These are phyloP conservation scores for Premnoplex brunnescens DNA, from an alignment of 2,797 vertebrate species.

Conservation along the genomic window DNA sequence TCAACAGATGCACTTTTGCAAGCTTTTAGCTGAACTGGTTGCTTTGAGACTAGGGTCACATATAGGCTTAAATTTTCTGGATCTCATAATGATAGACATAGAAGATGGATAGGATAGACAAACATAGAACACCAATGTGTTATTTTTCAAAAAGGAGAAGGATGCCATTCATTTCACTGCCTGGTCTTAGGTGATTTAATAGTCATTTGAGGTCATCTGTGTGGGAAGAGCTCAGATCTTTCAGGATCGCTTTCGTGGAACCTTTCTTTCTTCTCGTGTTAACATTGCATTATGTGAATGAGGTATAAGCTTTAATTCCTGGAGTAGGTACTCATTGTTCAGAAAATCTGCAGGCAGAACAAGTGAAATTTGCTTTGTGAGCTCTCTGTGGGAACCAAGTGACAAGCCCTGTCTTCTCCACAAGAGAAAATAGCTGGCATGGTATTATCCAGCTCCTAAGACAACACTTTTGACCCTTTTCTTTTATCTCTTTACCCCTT, in stretches of 20 bases:
- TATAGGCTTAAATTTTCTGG: not conserved
- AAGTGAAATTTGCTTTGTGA: constrained; percentile 59
- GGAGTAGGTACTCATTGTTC: constrained; percentile 47
- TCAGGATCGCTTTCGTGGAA: constrained; percentile 25
- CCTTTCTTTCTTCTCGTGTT: constrained; percentile 5
- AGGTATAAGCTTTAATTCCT: constrained; percentile 51
- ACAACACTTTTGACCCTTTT: constrained; percentile 52
- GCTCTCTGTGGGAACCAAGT: constrained; percentile 39
- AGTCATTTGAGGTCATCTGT: not conserved
- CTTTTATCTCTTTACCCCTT: constrained; percentile 44
- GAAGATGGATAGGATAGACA: not conserved
- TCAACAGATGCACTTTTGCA: not conserved
- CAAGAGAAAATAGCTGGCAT: constrained; percentile 8
- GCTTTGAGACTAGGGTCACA: not conserved
- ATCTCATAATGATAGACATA: not conserved
- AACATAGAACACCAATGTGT: not conserved
- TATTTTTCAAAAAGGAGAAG: not conserved
- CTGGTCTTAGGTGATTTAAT: constrained; percentile 7
- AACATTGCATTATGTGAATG: constrained; percentile 29
- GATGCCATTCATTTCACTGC: not conserved
- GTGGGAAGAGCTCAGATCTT: constrained; percentile 28
- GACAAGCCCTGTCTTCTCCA: constrained; percentile 44
- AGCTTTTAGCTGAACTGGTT: constrained; percentile 21
- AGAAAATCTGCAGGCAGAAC: constrained; percentile 46
- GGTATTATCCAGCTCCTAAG: constrained; percentile 34